Percentiles rank a stretch among this genome's conserved stretches.
Evolutionary conservation across 2,113 vertebrate genomes (phyloP).

Genomic region (Dendrocopos noguchii): DNA sequence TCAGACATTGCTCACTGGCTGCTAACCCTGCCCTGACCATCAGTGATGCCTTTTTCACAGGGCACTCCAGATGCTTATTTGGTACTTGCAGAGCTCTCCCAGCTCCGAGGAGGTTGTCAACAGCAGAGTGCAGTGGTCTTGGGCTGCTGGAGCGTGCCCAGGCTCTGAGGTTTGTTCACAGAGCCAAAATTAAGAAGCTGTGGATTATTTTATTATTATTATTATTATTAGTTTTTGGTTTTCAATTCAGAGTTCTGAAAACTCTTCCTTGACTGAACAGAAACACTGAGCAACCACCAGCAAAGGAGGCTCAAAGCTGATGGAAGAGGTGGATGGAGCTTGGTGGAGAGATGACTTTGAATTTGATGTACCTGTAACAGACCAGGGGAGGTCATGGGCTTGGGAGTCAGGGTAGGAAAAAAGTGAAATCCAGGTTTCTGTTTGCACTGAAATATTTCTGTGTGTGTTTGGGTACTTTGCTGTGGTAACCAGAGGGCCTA

Average conservation of each 20-base stretch:
- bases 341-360: neutral
- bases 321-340: neutral
- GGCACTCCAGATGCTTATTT: neutral
- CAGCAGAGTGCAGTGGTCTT: neutral
- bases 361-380: neutral
- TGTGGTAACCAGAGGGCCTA: conserved; percentile 65
- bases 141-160: neutral
- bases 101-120: neutral
- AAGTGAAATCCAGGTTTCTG: conserved; percentile 37
- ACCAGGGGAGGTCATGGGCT: neutral
- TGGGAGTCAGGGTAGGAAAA: neutral
- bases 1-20: neutral
- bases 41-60: neutral
- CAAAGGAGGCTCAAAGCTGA: neutral
- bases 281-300: neutral
- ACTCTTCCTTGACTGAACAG: neutral
- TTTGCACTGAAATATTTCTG: conserved; percentile 55
- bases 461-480: conserved; percentile 71
- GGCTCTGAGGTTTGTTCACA: neutral
- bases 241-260: neutral
- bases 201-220: neutral
- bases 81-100: neutral
- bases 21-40: neutral
- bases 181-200: neutral
- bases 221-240: neutral